Percentiles rank a stretch among this genome's conserved stretches.
phyloP scores from a whole-genome alignment of 1,140 invertebrate genomes.

The Drosophila suzukii region DNA sequence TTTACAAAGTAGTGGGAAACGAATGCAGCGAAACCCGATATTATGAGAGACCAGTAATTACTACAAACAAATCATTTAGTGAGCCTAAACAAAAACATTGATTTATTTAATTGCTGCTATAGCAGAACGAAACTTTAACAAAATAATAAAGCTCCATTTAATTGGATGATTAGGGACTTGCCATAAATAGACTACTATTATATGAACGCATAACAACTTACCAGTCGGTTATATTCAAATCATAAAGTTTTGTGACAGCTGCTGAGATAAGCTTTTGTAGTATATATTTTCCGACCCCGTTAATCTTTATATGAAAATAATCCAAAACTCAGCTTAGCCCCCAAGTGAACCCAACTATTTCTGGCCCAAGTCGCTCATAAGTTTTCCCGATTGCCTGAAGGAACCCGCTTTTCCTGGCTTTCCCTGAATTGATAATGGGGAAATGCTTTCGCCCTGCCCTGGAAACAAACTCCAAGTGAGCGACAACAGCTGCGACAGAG shows the following conservation, averaged over 20 bases:
- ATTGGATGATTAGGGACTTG: not conserved
- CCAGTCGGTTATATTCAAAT: constrained; percentile 18
- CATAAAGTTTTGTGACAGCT: constrained; percentile 15
- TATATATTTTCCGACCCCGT: not conserved
- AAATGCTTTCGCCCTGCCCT: constrained; percentile 20
- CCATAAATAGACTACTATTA: not conserved
- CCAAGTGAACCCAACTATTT: constrained; percentile 29
- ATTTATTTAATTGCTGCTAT: not conserved
- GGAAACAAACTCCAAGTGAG: constrained; percentile 39
- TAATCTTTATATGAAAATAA: constrained; percentile 36
- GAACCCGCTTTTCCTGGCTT: not conserved
- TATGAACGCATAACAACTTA: constrained; percentile 22
- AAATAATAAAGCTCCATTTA: not conserved
- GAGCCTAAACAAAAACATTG: not conserved
- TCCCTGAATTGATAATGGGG: constrained; percentile 40
- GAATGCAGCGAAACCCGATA: not conserved
- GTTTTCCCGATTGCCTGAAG: constrained; percentile 24
- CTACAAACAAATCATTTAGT: not conserved
- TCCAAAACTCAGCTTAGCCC: constrained; percentile 20
- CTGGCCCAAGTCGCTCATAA: constrained; percentile 18
- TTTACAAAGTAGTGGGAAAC: not conserved
- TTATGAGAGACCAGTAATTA: not conserved
- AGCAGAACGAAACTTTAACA: not conserved
- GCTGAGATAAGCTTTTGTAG: constrained; percentile 1
- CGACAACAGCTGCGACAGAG: constrained; percentile 50